These are phyloP conservation scores for Apoda limacodes DNA, from an alignment of 2,888 invertebrate genomes.

Conservation along the genomic window DNA sequence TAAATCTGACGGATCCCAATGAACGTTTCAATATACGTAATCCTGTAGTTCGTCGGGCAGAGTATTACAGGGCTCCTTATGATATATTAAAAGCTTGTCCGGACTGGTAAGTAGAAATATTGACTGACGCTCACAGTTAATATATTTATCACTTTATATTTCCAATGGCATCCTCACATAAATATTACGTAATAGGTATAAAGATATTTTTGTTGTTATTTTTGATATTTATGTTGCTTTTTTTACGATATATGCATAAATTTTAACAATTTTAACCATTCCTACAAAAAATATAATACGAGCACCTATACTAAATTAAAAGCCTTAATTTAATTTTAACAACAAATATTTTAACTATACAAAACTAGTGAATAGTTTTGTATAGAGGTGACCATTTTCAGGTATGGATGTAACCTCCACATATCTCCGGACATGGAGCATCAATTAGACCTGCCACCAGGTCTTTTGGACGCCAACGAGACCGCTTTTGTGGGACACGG, in stretches of 20 bases:
- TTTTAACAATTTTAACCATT: too few relatives aligned
- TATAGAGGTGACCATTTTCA: too few relatives aligned
- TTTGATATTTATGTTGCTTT: too few relatives aligned
- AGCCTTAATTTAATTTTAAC: too few relatives aligned
- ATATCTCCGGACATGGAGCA: constrained; percentile 47
- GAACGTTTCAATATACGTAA: constrained; percentile 55
- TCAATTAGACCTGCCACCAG: constrained; percentile 39
- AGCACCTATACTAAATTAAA: too few relatives aligned
- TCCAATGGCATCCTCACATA: neutral
- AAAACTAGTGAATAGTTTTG: too few relatives aligned
- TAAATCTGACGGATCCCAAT: constrained; percentile 55
- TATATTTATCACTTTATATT: neutral
- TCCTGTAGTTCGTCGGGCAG: constrained; percentile 51
- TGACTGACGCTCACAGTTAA: neutral
- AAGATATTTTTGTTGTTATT: too few relatives aligned
- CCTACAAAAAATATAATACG: too few relatives aligned
- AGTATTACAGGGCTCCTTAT: constrained; percentile 56
- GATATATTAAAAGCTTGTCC: constrained; percentile 59
- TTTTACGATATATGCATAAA: too few relatives aligned
- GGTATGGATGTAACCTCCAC: constrained; percentile 60
- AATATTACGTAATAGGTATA: too few relatives aligned
- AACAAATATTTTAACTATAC: too few relatives aligned
- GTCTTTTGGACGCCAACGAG: constrained; percentile 50
- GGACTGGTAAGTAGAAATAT: constrained; percentile 47
- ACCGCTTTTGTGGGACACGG: constrained; percentile 60